Conservation (phyloP, 2,888 invertebrate genomes). For the Norana najaformis region DNA sequence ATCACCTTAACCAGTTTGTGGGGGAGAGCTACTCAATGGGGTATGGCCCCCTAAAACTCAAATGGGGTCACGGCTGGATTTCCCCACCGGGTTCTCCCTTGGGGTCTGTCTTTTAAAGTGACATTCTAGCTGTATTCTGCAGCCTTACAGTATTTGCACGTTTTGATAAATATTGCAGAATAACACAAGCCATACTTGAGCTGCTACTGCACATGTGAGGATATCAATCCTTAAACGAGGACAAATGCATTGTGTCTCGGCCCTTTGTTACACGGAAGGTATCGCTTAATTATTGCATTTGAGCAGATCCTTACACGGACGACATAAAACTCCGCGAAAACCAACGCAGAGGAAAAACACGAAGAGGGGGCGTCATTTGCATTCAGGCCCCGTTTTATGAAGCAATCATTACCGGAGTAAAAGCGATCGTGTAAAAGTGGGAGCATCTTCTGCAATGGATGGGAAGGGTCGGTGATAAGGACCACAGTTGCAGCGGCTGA, state of each 20-base stretch:
- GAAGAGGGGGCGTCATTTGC: neutral
- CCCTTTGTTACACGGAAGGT: neutral
- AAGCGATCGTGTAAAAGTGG: neutral
- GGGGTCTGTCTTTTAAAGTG: too few relatives aligned
- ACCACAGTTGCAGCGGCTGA: neutral
- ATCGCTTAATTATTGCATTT: neutral
- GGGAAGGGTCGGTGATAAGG: neutral
- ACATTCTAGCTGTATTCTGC: too few relatives aligned
- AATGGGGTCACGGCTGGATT: too few relatives aligned
- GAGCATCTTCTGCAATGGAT: too few relatives aligned
- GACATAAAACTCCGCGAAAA: neutral
- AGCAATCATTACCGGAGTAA: neutral
- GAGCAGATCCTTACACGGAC: neutral
- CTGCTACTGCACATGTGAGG: neutral
- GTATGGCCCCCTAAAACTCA: too few relatives aligned
- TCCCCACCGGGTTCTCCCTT: too few relatives aligned
- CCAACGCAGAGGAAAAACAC: neutral
- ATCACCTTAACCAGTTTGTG: too few relatives aligned
- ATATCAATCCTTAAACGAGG: neutral
- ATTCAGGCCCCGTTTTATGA: neutral
- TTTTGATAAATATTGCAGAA: too few relatives aligned
- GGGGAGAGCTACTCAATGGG: too few relatives aligned
- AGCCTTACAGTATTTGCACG: too few relatives aligned
- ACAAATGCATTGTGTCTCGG: neutral
- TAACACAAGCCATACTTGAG: neutral